Base-by-base conservation (phyloP, 2,888 invertebrate genomes). In the Stenichneumon culpator region DNA sequence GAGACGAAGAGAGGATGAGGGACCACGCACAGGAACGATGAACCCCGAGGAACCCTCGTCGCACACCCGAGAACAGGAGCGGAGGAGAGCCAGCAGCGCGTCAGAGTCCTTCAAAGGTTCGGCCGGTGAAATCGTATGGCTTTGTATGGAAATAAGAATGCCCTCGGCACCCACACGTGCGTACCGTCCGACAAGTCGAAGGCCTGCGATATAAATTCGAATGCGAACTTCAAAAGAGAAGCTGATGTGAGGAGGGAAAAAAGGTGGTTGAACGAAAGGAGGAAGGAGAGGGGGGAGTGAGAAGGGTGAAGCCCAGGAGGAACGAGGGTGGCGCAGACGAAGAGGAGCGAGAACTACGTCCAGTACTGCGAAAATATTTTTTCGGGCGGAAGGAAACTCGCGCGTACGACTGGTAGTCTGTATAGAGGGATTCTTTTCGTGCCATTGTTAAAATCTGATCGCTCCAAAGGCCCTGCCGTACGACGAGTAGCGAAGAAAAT, bases 131-230 rank as follows among this genome's bases (percentile, higher is more conserved):
- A 91, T 92, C 90, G 92, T 90, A 89, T 65, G 91, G 91, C 91
- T 92, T 92, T 92, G 91, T 92, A 92, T 91, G 92, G 91, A 92
- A 92, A 92, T 92, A 92, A 92, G 92, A 92, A 92, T 92, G 90
- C 89, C 90, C 88, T 85, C 87, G 88, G 87, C 87, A 88, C 88
- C 89, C 87, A 83, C 83, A 83, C 86, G 80, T 65, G 75, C 83
- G 39, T 14, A 36, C 84, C 77, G 78, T 84, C 86, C 79, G 86
- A 81, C 83, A 28, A 69, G 54, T 75, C 84, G 79, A 70, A 65
- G 57, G 70, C 72, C 86, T 79, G 82, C 85, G 88, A 89, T 90
- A 87, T 88, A 91, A 90, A 89, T 89, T 91, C 91, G 88, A 88
- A 88, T 89, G 88, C 87, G 86, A 88, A 89, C 89, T 89, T 91